phyloP scores from a whole-genome alignment of 2,113 vertebrate genomes.

The Mionectes macconnelli region DNA sequence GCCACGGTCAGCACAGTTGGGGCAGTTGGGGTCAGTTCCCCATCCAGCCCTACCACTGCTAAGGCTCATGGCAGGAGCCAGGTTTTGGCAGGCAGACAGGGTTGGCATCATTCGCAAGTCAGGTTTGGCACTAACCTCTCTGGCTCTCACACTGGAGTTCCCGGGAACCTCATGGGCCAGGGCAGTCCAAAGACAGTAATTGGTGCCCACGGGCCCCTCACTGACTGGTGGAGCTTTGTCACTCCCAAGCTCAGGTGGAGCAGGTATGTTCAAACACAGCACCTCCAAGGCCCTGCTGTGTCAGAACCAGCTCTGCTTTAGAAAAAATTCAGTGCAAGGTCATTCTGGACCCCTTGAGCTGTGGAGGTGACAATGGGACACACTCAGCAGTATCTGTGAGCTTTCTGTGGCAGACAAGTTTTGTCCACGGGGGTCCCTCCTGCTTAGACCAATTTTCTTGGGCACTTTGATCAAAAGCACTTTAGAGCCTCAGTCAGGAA shows the following conservation, averaged over 20 bases:
- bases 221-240: fast-evolving
- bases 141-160: neutral
- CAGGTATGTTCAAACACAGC: neutral
- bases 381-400: neutral
- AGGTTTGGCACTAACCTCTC: neutral
- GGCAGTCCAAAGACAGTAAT: neutral
- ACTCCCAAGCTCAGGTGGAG: neutral
- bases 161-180: fast-evolving
- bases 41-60: fast-evolving
- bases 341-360: neutral
- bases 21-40: neutral
- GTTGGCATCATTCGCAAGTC: neutral
- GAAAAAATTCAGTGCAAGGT: neutral
- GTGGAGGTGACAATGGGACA: neutral
- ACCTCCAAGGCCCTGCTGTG: neutral
- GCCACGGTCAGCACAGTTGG: too few species aligned
- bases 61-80: neutral
- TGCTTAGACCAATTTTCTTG: neutral
- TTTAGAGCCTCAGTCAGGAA: neutral
- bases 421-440: neutral
- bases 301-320: neutral
- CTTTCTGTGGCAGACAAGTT: neutral
- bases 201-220: neutral
- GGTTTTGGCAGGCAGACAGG: neutral
- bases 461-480: neutral